Base-by-base conservation (phyloP, 2,113 vertebrate species). In the Urocitellus parryii region DNA sequence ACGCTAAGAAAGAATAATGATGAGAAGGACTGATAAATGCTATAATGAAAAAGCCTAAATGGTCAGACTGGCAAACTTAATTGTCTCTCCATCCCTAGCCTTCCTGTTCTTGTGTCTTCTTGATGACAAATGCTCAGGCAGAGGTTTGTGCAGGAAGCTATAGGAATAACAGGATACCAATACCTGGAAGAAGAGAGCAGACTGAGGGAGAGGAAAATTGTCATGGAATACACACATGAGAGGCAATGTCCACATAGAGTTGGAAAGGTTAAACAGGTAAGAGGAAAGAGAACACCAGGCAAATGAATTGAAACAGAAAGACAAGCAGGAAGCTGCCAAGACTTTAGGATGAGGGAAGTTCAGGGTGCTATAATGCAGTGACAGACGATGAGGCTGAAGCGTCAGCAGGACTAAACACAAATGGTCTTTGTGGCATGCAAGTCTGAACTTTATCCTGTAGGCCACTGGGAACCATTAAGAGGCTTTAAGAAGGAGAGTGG, bases 41-140 rank as follows among this genome's bases (percentile, higher is more conserved):
- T n/a, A 68, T n/a, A 78, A 78, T 74, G 65, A 25, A 81, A 94
- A 96, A 68, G 58, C 32, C 56, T 87, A 86, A 65, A 32, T 39
- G 13, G 82, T 34, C 74, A 20, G 72, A 42, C n/a, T n/a, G 20
- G 51, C 27, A 25, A 90, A 51, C 48, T 45, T 24, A 73, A 39
- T 5, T 87, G 56, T 37, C 58, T 34, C 17, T 86, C 29, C 20
- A 42, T 86, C 37, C 73, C 58, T 34, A 16, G 5, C 18, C 93
- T 84, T 88, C 39, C 68, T 78, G 42, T 88, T 82, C n/a, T 37
- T 80, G 8, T 27, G 68, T 56, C 51, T 61, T 89, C 39, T 72
- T 87, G 61, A 53, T 74, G 70, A 68, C 81, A 88, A 87, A 88
- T 37, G 18, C 58, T 63, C 20, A 2, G 51, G 79, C 79, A 83